Percentiles rank a stretch among this genome's conserved stretches.
These are phyloP conservation scores for Cavia aperea DNA, from an alignment of 2,113 vertebrate genomes.

Conservation along the genomic window DNA sequence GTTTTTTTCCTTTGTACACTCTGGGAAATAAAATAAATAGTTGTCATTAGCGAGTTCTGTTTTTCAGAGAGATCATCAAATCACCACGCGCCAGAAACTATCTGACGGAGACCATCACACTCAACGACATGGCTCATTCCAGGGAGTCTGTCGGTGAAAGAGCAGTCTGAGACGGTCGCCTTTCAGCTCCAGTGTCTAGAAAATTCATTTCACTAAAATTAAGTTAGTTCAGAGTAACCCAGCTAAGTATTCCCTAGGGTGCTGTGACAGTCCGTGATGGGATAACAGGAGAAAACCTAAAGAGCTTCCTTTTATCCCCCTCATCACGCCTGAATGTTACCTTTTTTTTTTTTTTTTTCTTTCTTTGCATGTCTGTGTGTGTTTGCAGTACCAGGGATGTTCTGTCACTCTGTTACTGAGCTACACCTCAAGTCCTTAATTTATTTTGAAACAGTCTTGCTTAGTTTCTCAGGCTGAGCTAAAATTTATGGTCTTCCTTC, in stretches of 20 bases:
- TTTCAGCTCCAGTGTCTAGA: constrained; percentile 4
- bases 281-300: neutral
- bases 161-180: neutral
- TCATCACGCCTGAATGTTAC: neutral
- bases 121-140: neutral
- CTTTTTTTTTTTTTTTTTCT: neutral
- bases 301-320: neutral
- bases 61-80: constrained; percentile 26
- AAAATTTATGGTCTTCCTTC: neutral
- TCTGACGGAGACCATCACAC: neutral
- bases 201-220: constrained; percentile 43
- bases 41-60: neutral
- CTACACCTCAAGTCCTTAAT: neutral
- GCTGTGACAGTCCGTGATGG: neutral
- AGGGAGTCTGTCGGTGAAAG: neutral
- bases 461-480: neutral
- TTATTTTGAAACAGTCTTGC: neutral
- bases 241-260: neutral
- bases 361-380: neutral
- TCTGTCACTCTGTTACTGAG: neutral
- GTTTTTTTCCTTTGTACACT: neutral
- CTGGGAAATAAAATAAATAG: constrained; percentile 26
- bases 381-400: neutral
- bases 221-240: neutral
- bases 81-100: neutral